phyloP scores from a whole-genome alignment of 2,888 invertebrate genomes.

The Zootermopsis nevadensis region DNA sequence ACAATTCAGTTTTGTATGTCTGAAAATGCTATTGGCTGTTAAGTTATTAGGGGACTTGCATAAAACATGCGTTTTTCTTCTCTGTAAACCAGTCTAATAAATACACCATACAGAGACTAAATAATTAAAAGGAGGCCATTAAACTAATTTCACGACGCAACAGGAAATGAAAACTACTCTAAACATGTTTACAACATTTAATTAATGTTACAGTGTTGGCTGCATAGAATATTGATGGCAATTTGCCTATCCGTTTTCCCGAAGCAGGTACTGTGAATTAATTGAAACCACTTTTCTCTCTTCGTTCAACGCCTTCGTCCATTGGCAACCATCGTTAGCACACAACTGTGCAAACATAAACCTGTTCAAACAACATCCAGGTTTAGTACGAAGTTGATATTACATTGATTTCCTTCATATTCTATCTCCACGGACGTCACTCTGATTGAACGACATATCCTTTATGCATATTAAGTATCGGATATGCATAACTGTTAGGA shows the following conservation, averaged over 20 bases:
- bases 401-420: conserved; percentile 1
- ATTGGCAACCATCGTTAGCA: neutral
- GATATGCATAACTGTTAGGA: too few species aligned
- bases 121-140: neutral
- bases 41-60: too few species aligned
- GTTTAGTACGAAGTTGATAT: conserved; percentile 17
- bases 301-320: neutral
- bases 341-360: conserved; percentile 8
- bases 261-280: conserved; percentile 3
- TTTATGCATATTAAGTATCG: neutral
- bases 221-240: conserved; percentile 12
- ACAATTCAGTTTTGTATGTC: too few species aligned
- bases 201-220: neutral
- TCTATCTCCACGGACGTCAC: neutral
- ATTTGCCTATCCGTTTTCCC: conserved; percentile 8
- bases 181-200: neutral
- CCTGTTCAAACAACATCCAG: conserved; percentile 20
- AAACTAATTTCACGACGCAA: neutral
- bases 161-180: neutral
- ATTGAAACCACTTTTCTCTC: conserved; percentile 18
- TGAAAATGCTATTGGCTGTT: too few species aligned
- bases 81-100: too few species aligned
- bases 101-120: neutral
- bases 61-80: too few species aligned
- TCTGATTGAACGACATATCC: conserved; percentile 4